Conservation (phyloP, 2,113 vertebrate genomes). For the Rousettus leschenaultii region DNA sequence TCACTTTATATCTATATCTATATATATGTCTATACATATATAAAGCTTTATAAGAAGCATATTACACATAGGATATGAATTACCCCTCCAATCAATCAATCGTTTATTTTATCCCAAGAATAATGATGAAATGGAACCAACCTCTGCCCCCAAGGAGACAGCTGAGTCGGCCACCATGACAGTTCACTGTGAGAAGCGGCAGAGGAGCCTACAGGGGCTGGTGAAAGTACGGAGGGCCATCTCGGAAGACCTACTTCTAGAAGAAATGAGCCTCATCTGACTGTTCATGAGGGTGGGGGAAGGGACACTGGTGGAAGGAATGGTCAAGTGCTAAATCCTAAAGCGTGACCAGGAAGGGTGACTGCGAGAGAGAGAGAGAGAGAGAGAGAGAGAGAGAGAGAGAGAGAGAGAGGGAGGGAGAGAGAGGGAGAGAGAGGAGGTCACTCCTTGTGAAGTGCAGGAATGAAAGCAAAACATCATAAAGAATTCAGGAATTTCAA, state of each 20-base stretch:
- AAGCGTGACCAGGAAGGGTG: neutral
- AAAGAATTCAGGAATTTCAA: no score
- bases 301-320: neutral
- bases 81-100: neutral
- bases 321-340: neutral
- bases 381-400: no score
- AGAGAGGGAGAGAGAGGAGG: neutral
- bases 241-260: no score
- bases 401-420: no score
- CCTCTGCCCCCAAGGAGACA: neutral
- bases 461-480: neutral
- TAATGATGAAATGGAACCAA: neutral
- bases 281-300: fast-evolving
- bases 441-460: neutral
- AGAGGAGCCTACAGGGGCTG: neutral
- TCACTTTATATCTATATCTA: neutral
- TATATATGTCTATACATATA: neutral
- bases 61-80: neutral
- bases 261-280: neutral
- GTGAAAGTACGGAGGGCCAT: neutral
- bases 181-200: neutral
- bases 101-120: neutral
- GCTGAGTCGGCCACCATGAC: neutral
- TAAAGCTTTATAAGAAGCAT: neutral
- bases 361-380: no score